A percentile compares a stretch with the other conserved stretches of the same genome.
Evolutionary conservation across 2,797 vertebrate genomes (phyloP).

Genomic region (Aulostomus chinensis): DNA sequence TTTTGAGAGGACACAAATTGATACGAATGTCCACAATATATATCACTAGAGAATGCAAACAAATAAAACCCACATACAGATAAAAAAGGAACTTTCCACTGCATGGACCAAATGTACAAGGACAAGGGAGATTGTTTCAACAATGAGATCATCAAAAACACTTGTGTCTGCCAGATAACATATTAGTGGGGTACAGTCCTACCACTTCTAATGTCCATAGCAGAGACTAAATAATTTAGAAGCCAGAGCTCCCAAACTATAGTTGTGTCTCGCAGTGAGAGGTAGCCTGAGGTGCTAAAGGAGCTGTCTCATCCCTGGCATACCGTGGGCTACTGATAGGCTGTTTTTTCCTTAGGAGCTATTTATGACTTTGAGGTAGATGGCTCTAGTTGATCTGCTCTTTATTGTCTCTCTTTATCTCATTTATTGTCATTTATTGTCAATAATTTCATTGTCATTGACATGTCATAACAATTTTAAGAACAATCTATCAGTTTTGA

Average conservation of each 20-base stretch:
- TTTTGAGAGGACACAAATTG: slow-evolving; percentile 34
- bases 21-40: slow-evolving; percentile 31
- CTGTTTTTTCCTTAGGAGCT: too few relatives aligned
- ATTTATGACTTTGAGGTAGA: too few relatives aligned
- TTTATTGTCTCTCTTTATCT: too few relatives aligned
- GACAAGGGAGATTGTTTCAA: not conserved
- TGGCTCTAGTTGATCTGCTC: too few relatives aligned
- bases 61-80: slow-evolving; percentile 19
- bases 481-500: too few relatives aligned
- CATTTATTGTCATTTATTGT: too few relatives aligned
- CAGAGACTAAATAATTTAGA: slow-evolving; percentile 30
- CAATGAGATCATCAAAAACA: slow-evolving; percentile 24
- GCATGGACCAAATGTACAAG: slow-evolving; percentile 1
- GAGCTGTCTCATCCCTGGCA: slow-evolving; percentile 28
- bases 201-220: slow-evolving; percentile 23
- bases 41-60: slow-evolving; percentile 25
- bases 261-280: slow-evolving; percentile 21
- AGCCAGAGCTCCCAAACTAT: slow-evolving; percentile 6
- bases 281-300: slow-evolving; percentile 32
- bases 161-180: slow-evolving; percentile 15
- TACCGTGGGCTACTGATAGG: slow-evolving; percentile 3
- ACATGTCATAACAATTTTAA: too few relatives aligned
- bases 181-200: slow-evolving; percentile 12
- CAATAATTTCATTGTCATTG: too few relatives aligned
- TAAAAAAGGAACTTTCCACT: slow-evolving; percentile 16